Evolutionary conservation across 2,888 invertebrate species (phyloP).

Genomic region (Camponotus fellah): DNA sequence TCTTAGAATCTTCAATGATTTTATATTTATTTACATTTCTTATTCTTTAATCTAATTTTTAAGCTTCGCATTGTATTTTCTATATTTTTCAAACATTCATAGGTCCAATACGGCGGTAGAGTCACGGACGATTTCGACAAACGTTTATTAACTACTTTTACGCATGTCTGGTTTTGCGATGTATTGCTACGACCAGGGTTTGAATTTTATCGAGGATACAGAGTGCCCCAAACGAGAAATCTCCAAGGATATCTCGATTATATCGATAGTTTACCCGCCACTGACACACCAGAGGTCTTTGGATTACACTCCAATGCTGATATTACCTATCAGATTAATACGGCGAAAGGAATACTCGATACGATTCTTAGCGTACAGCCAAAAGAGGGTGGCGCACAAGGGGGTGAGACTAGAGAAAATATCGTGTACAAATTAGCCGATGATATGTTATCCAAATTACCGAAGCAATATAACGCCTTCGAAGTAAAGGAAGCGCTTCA

Average conservation of each 20-base stretch:
- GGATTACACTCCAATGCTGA: conserved; percentile 99
- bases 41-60: no score
- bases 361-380: conserved; percentile 99
- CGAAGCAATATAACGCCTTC: conserved; percentile 94
- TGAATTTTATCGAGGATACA: conserved; percentile 97
- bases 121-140: conserved; percentile 99
- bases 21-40: no score
- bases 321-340: conserved; percentile 99
- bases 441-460: conserved; percentile 96
- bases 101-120: conserved; percentile 93
- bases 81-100: conserved; percentile 6
- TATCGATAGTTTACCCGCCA: conserved; percentile 93
- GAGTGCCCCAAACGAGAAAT: conserved; percentile 94
- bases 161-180: conserved; percentile 98
- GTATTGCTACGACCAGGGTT: conserved; percentile 94
- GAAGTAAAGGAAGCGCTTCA: conserved; percentile 96
- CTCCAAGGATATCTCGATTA: conserved; percentile 94
- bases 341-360: conserved; percentile 96
- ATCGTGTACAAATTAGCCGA: conserved; percentile 96
- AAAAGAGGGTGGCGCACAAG: conserved; percentile 96
- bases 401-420: conserved; percentile 97
- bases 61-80: background rate
- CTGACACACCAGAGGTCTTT: conserved; percentile 98
- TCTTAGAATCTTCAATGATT: no score
- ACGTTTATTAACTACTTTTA: conserved; percentile 96